Conservation (phyloP, 2,113 vertebrate species). For the Okapia johnstoni region DNA sequence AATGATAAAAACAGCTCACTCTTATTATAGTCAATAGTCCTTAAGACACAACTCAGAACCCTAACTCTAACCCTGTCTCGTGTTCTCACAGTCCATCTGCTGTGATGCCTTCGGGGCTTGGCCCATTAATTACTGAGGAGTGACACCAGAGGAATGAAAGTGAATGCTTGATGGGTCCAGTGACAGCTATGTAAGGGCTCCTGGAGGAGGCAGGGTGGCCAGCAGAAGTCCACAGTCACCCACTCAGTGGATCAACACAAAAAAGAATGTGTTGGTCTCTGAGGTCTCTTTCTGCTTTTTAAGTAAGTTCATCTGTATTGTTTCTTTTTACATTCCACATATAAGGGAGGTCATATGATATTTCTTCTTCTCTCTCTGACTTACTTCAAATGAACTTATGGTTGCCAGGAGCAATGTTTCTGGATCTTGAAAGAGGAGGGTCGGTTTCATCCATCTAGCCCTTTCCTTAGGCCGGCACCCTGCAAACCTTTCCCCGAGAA, state of each 20-base stretch:
- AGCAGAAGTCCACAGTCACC: background rate
- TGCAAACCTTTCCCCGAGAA: background rate
- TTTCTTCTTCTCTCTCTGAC: background rate
- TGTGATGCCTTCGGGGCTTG: background rate
- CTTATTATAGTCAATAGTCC: background rate
- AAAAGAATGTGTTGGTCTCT: background rate
- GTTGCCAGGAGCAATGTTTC: background rate
- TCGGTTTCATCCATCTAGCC: background rate
- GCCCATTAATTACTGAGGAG: background rate
- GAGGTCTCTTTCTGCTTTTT: background rate
- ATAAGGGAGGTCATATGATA: background rate
- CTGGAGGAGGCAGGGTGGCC: background rate
- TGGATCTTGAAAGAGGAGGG: background rate
- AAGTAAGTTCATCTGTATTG: background rate
- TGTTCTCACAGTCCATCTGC: background rate
- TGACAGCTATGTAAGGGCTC: background rate
- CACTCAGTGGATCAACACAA: background rate
- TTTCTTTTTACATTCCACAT: background rate
- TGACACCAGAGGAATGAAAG: background rate
- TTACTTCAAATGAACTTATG: background rate
- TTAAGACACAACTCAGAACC: background rate
- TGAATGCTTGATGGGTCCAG: background rate
- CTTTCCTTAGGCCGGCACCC: background rate
- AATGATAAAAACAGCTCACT: background rate
- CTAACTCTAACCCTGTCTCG: background rate